A percentile compares a stretch with the other conserved stretches of the same genome.
Evolutionary conservation across 1,140 invertebrate genomes (phyloP).

Genomic region (Telenomus remus): DNA sequence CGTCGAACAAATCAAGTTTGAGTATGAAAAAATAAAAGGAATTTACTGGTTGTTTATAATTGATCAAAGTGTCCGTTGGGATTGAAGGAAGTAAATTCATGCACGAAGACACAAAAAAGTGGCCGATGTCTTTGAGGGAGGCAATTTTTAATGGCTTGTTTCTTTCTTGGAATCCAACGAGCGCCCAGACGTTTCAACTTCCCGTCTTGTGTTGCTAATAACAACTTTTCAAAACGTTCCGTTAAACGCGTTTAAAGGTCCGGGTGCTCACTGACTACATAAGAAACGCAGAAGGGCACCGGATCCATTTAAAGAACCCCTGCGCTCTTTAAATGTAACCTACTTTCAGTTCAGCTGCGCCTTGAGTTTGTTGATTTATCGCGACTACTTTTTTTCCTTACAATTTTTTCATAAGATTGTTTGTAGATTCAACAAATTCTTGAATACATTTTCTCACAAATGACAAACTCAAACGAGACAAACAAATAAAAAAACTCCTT

Average conservation of each 20-base stretch:
- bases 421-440: slow-evolving; percentile 1
- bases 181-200: slow-evolving; percentile 28
- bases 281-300: slow-evolving; percentile 33
- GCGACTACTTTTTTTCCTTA: not conserved
- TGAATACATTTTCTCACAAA: too few species aligned
- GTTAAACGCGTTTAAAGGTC: slow-evolving; percentile 42
- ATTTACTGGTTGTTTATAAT: too few species aligned
- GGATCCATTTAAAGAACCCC: slow-evolving; percentile 29
- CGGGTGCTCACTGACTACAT: slow-evolving; percentile 9
- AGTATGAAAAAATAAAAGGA: too few species aligned
- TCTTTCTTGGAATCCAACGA: slow-evolving; percentile 7
- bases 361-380: slow-evolving; percentile 16
- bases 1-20: too few species aligned
- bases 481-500: too few species aligned
- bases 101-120: slow-evolving; percentile 3
- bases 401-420: not conserved
- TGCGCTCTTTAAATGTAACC: slow-evolving; percentile 13
- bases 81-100: not conserved
- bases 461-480: too few species aligned
- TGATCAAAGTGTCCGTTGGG: too few species aligned
- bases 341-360: slow-evolving; percentile 8
- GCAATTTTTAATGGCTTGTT: slow-evolving; percentile 11
- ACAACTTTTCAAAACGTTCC: slow-evolving; percentile 24
- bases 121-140: not conserved
- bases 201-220: slow-evolving; percentile 10